Base-by-base conservation (phyloP, 2,888 invertebrate species). In the Euphydryas editha region DNA sequence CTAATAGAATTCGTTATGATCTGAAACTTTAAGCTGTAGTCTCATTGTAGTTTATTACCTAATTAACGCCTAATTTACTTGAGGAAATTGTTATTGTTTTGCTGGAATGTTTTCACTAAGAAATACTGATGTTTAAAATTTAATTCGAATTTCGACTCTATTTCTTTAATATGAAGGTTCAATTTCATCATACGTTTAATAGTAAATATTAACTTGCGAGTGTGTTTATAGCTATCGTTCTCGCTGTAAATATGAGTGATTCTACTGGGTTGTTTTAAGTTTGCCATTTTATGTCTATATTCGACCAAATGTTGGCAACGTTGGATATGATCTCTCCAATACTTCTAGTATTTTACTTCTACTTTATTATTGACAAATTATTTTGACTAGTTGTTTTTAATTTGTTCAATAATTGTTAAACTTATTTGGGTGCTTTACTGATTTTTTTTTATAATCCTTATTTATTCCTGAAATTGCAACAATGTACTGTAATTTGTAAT, bases 21-120 rank as follows among this genome's bases (percentile, higher is more conserved):
- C 21, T 47, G 47, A 13, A 47, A 21, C 47, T 47, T 20, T 21
- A 47, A 47, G 47, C 20, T n/a, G n/a, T n/a, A 4, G 13, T 47
- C 18, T 49, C 39, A 10, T 20, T 58, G 30, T 63, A 59, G 24
- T 69, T 71, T 58, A 71, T n/a, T 54, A 42, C 46, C 58, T 55
- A 67, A 69, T 71, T 71, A 62, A 61, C 71, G 62, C 59, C 57
- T 65, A 67, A 69, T 68, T 66, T 67, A 54, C 62, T 61, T 21
- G 20, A 62, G 56, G 65, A 68, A 68, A 68, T 62, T 62, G 68
- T 68, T 68, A 68, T 59, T 62, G 65, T 62, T 65, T 62, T 42
- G 59, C 56, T 65, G 58, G 30, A 59, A 54, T 54, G 49, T 42
- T 58, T 39, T 44, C 54, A 13, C 46, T 47, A 39, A 21, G 64